Percentiles rank a stretch among this genome's conserved stretches.
These are phyloP conservation scores for Agrypnus murinus DNA, from an alignment of 2,888 invertebrate species.

Conservation along the genomic window DNA sequence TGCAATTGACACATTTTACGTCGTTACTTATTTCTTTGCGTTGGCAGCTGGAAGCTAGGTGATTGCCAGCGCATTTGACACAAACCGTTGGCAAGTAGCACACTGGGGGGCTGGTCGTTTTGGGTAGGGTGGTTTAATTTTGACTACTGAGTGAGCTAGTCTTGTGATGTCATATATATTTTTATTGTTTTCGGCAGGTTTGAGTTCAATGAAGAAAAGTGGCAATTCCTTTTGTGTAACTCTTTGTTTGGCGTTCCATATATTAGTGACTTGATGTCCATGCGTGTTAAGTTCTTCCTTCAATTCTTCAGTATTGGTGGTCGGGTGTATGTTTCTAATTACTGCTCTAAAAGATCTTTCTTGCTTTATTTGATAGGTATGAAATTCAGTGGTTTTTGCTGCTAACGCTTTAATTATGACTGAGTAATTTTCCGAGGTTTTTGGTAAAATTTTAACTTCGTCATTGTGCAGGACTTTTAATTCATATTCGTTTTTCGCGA, in stretches of 20 bases:
- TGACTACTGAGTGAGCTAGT: constrained; percentile 16
- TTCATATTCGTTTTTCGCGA: constrained; percentile 14
- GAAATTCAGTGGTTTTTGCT: constrained; percentile 17
- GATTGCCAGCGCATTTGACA: constrained; percentile 36
- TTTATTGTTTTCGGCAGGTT: constrained; percentile 25
- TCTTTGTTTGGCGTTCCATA: constrained; percentile 8
- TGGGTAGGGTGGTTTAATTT: constrained; percentile 5
- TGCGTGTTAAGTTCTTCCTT: constrained; percentile 9
- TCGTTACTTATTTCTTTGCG: constrained; percentile 11
- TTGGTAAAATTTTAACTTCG: constrained; percentile 24
- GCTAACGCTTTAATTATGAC: constrained; percentile 17
- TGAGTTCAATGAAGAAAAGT: constrained; percentile 23
- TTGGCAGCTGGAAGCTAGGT: constrained; percentile 19
- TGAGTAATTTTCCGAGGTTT: constrained; percentile 16
- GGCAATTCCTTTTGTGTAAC: constrained; percentile 15
- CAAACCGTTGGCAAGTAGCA: constrained; percentile 26
- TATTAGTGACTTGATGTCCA: constrained; percentile 20
- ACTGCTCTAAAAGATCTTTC: constrained; percentile 17
- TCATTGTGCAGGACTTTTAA: constrained; percentile 18
- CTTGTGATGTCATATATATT: constrained; percentile 15
- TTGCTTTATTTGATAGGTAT: constrained; percentile 26
- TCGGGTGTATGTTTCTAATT: no score
- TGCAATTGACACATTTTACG: no score
- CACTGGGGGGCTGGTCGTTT: constrained; percentile 26
- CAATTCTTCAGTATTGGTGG: constrained; percentile 8